Conservation (phyloP, 1,140 invertebrate genomes). For the Halotydeus destructor region DNA sequence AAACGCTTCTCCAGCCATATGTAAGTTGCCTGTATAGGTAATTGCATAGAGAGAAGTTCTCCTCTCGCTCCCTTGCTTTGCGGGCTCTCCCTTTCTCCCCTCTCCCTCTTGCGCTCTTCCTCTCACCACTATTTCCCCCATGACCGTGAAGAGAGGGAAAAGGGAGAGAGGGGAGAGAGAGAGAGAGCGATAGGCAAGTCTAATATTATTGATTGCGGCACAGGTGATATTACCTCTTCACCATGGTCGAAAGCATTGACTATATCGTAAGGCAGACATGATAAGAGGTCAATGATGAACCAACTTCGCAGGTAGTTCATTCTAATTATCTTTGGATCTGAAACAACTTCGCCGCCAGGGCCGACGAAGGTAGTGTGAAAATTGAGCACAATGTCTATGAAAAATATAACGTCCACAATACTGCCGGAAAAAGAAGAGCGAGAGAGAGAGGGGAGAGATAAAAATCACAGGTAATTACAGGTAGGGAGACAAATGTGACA, state of each 20-base stretch:
- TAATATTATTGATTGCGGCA: conserved; percentile 2
- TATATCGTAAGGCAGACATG: conserved; percentile 97
- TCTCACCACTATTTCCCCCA: too few relatives aligned
- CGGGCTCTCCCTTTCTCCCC: too few relatives aligned
- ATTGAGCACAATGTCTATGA: conserved; percentile 99
- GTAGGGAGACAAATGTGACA: not conserved
- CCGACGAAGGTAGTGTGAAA: conserved; percentile 99
- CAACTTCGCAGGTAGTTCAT: conserved; percentile 99
- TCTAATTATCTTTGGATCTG: conserved; percentile 86
- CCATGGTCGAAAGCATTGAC: conserved; percentile 99
- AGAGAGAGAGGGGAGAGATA: not conserved
- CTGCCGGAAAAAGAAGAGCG: conserved; percentile 27
- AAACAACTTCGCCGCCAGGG: conserved; percentile 83
- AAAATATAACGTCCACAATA: conserved; percentile 99
- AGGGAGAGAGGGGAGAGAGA: too few relatives aligned
- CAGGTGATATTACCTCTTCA: conserved; percentile 60
- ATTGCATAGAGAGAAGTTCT: too few relatives aligned
- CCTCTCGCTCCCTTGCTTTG: too few relatives aligned
- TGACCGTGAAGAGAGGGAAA: too few relatives aligned
- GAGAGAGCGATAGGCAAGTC: not conserved
- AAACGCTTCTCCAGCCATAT: too few relatives aligned
- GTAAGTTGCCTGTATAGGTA: too few relatives aligned
- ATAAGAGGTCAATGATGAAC: conserved; percentile 97
- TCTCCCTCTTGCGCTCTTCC: too few relatives aligned
- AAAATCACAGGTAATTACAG: not conserved